phyloP scores from a whole-genome alignment of 2,113 vertebrate species.

The Aythya baeri region DNA sequence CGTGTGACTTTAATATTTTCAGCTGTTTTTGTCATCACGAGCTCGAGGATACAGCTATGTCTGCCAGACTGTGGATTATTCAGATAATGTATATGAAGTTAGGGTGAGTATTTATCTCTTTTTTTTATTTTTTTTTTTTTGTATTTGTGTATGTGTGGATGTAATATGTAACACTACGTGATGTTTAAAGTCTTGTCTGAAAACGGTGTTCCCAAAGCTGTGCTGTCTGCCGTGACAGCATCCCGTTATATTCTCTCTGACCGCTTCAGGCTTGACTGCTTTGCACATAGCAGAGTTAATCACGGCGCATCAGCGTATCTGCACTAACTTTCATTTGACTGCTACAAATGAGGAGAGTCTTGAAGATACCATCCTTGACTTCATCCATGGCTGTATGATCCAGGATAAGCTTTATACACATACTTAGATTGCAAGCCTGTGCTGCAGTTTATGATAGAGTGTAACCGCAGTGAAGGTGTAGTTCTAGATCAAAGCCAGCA shows the following conservation, averaged over 20 bases:
- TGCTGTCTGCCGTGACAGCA: neutral
- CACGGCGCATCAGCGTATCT: neutral
- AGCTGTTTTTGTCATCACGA: slow-evolving; percentile 94
- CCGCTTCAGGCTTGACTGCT: neutral
- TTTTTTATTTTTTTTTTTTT: neutral
- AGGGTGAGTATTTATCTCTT: slow-evolving; percentile 85
- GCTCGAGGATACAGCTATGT: slow-evolving; percentile 96
- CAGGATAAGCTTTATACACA: neutral
- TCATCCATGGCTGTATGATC: neutral
- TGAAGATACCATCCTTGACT: slow-evolving; percentile 18
- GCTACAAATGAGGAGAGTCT: neutral
- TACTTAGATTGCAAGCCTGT: neutral
- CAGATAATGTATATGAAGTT: slow-evolving; percentile 96
- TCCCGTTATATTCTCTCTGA: neutral
- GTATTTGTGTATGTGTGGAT: neutral
- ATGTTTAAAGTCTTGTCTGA: neutral
- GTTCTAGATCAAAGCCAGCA: neutral
- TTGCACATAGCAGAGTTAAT: neutral
- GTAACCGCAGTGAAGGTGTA: neutral
- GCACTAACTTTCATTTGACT: neutral
- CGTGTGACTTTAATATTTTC: slow-evolving; percentile 49
- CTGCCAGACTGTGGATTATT: slow-evolving; percentile 95
- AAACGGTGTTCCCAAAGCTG: neutral
- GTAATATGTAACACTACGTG: neutral
- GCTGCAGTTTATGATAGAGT: neutral